Conservation (phyloP, 2,888 invertebrate species). For the Amblyjoppa proteus region DNA sequence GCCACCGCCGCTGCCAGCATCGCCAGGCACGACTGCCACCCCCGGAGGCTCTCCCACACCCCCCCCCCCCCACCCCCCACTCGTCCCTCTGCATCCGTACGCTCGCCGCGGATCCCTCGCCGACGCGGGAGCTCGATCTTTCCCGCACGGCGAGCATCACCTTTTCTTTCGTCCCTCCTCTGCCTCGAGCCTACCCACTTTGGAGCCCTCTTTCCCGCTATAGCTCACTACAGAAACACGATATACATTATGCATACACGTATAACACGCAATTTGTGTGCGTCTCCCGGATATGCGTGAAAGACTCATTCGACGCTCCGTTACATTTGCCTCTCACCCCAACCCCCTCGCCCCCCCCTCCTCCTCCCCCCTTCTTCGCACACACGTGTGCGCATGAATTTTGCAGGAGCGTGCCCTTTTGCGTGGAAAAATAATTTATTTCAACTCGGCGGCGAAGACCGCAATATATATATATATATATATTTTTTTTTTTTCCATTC, state of each 20-base stretch:
- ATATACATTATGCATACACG: conserved; percentile 9
- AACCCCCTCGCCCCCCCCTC: background rate
- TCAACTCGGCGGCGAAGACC: conserved; percentile 22
- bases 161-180: conserved; percentile 45
- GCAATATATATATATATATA: conserved; percentile 1
- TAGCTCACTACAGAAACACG: conserved; percentile 19
- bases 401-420: conserved; percentile 12
- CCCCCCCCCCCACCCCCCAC: background rate
- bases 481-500: conserved; percentile 12
- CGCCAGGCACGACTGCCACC: conserved; percentile 58
- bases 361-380: background rate
- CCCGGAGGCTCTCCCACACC: conserved; percentile 48
- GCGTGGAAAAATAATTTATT: conserved; percentile 42
- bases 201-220: conserved; percentile 51
- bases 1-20: conserved; percentile 45
- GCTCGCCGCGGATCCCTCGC: conserved; percentile 38
- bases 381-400: conserved; percentile 7
- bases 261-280: conserved; percentile 25
- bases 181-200: conserved; percentile 66
- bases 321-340: conserved; percentile 15
- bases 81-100: conserved; percentile 1
- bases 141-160: conserved; percentile 33
- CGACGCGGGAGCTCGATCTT: conserved; percentile 59
- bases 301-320: conserved; percentile 23
- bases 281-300: conserved; percentile 43